Conservation (phyloP, 2,797 vertebrate genomes). For the Acipenser oxyrinchus region DNA sequence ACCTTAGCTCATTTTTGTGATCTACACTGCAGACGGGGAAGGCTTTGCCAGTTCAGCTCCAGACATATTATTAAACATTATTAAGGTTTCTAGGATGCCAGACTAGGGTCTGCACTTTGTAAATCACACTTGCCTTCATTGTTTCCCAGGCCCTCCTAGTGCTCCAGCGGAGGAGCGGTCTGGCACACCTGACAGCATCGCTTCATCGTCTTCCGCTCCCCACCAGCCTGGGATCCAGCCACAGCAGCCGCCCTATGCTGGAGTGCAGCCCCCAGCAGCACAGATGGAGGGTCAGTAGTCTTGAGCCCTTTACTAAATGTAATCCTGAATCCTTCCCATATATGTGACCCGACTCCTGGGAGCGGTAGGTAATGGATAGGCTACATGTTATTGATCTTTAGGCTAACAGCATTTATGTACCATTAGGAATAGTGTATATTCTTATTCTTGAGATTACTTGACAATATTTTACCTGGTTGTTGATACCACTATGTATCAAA, state of each 20-base stretch:
- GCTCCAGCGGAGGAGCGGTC: slow-evolving; percentile 85
- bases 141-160: slow-evolving; percentile 64
- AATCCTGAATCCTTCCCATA: too few relatives aligned
- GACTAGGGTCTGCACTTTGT: background rate
- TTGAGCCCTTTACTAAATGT: too few relatives aligned
- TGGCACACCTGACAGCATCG: slow-evolving; percentile 91
- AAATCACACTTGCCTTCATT: background rate
- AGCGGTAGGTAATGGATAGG: too few relatives aligned
- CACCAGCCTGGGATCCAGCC: slow-evolving; percentile 77
- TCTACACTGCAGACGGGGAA: background rate
- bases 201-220: slow-evolving; percentile 88
- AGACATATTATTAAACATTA: background rate
- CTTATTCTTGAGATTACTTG: too few relatives aligned
- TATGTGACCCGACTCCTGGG: too few relatives aligned
- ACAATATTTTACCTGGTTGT: too few relatives aligned
- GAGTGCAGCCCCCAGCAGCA: slow-evolving; percentile 74
- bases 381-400: too few relatives aligned
- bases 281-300: slow-evolving; percentile 79
- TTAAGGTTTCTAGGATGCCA: background rate
- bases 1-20: background rate
- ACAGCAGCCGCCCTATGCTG: slow-evolving; percentile 70
- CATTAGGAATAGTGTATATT: too few relatives aligned
- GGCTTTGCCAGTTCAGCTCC: background rate
- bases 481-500: too few relatives aligned
- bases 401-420: too few relatives aligned